These are phyloP conservation scores for Nylanderia fulva DNA, from an alignment of 1,140 invertebrate genomes.

Conservation along the genomic window DNA sequence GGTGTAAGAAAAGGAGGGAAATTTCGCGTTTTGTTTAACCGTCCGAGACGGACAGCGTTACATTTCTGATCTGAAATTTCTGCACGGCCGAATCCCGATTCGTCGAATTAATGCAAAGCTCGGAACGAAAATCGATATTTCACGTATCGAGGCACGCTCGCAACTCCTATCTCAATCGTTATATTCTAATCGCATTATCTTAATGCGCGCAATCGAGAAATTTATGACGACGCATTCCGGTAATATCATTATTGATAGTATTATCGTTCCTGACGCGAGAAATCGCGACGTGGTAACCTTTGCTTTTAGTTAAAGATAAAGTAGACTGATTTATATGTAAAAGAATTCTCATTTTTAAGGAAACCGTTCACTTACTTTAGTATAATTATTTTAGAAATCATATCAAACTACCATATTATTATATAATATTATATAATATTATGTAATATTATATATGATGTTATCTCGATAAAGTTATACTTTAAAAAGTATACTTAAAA, in stretches of 20 bases:
- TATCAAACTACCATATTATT: neutral
- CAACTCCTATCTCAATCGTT: neutral
- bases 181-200: slow-evolving; percentile 4
- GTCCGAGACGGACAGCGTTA: neutral
- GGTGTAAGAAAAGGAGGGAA: neutral
- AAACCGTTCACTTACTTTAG: neutral
- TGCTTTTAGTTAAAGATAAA: neutral
- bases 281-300: slow-evolving; percentile 17
- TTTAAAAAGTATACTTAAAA: too few species aligned
- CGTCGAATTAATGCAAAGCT: slow-evolving; percentile 4
- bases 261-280: neutral
- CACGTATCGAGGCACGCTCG: neutral
- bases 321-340: neutral
- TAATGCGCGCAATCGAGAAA: neutral
- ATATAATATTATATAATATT: too few species aligned
- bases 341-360: neutral
- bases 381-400: neutral
- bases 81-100: neutral
- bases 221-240: neutral
- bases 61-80: slow-evolving; percentile 36
- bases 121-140: slow-evolving; percentile 49
- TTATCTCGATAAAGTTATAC: neutral
- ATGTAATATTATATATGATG: neutral
- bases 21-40: slow-evolving; percentile 14
- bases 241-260: neutral